Percentiles rank a stretch among this genome's conserved stretches.
phyloP scores from a whole-genome alignment of 1,140 invertebrate species.

The Phymorhynchus buccinoides region DNA sequence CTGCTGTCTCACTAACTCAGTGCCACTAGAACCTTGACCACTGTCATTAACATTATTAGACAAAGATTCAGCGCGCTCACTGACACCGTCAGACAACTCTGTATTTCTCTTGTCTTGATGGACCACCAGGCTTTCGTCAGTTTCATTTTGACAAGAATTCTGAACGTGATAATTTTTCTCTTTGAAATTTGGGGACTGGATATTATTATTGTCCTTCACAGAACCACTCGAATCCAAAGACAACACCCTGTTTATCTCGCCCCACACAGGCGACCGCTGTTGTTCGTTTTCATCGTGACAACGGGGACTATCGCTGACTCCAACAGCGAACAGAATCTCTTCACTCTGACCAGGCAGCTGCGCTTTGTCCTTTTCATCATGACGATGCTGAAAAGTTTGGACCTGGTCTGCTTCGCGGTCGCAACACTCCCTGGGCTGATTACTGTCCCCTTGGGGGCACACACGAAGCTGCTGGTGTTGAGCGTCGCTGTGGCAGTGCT shows the following conservation, averaged over 20 bases:
- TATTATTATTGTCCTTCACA: background rate
- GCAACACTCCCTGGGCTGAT: background rate
- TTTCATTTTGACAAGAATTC: background rate
- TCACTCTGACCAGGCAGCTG: background rate
- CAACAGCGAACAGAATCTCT: too few species aligned
- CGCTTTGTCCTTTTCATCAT: background rate
- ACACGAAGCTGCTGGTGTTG: too few species aligned
- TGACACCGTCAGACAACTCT: background rate
- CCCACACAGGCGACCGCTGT: too few species aligned
- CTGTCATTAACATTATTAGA: background rate
- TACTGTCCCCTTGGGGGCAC: background rate
- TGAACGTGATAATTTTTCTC: too few species aligned
- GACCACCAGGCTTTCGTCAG: background rate
- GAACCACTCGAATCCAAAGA: background rate
- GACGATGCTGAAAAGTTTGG: too few species aligned
- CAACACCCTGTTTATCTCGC: too few species aligned
- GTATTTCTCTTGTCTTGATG: background rate
- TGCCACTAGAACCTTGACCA: background rate
- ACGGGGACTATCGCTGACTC: too few species aligned
- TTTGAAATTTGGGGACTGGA: background rate
- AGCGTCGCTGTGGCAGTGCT: background rate
- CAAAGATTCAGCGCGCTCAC: background rate
- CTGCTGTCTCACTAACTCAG: background rate
- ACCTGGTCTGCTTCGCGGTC: background rate
- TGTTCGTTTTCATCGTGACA: too few species aligned